Percentiles rank a stretch among this genome's conserved stretches.
Evolutionary conservation across 2,113 vertebrate species (phyloP).

Genomic region (Phainopepla nitens): DNA sequence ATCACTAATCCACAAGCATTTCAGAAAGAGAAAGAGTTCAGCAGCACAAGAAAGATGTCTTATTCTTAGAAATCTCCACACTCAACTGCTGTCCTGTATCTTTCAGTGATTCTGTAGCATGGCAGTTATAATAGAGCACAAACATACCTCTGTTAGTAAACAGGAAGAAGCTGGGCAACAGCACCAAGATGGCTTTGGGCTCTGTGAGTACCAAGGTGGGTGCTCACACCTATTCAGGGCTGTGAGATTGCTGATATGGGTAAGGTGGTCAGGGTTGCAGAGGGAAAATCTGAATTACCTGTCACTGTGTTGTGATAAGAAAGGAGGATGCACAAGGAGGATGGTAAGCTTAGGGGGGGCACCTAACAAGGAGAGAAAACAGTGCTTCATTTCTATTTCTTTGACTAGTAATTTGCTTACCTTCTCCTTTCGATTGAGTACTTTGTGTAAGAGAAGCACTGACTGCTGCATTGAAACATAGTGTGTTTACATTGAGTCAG

Average conservation of each 20-base stretch:
- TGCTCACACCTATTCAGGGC: background rate
- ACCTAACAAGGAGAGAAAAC: background rate
- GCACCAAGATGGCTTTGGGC: background rate
- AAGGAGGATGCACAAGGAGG: background rate
- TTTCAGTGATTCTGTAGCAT: background rate
- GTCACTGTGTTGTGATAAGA: background rate
- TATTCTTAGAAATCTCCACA: conserved; percentile 1
- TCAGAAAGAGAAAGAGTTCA: background rate
- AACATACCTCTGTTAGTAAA: background rate
- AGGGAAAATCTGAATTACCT: background rate
- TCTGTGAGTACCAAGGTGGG: background rate
- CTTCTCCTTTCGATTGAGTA: background rate
- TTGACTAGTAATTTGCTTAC: background rate
- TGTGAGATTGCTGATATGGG: background rate
- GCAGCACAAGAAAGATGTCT: background rate
- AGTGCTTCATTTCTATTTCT: background rate
- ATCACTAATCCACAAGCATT: background rate
- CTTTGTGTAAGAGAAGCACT: background rate
- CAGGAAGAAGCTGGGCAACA: background rate
- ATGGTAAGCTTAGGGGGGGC: background rate
- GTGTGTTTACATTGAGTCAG: background rate
- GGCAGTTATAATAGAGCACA: background rate
- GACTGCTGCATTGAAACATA: background rate
- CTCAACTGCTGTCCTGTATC: background rate
- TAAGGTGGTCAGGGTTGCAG: background rate